Evolutionary conservation across 1,140 invertebrate species (phyloP).

Genomic region (Drosophila takahashii): DNA sequence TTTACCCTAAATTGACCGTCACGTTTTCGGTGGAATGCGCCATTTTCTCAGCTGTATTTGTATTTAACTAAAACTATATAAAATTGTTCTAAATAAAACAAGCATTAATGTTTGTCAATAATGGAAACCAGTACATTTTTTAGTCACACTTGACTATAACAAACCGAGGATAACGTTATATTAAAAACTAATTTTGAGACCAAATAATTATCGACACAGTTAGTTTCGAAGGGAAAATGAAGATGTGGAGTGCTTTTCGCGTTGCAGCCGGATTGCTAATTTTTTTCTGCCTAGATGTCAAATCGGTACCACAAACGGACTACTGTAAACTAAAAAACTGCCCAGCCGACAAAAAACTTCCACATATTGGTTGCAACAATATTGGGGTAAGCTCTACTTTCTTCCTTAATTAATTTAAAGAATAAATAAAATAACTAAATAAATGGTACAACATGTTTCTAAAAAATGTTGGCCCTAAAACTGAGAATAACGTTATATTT

Average conservation of each 20-base stretch:
- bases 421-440: too few relatives aligned
- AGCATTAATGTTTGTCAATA: too few relatives aligned
- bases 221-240: background rate
- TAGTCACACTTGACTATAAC: constrained; percentile 7
- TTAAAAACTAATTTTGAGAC: background rate
- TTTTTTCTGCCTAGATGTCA: background rate
- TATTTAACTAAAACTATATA: too few relatives aligned
- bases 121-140: too few relatives aligned
- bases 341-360: background rate
- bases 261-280: background rate
- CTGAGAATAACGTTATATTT: too few relatives aligned
- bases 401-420: too few relatives aligned
- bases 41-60: too few relatives aligned
- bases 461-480: too few relatives aligned
- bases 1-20: too few relatives aligned
- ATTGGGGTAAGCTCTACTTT: background rate
- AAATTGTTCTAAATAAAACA: too few relatives aligned
- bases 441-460: too few relatives aligned
- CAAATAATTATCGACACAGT: background rate
- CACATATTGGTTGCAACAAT: constrained; percentile 7
- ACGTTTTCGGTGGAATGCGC: too few relatives aligned
- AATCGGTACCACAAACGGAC: background rate
- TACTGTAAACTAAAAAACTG: constrained; percentile 4
- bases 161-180: background rate
- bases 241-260: background rate